Percentiles rank a stretch among this genome's conserved stretches.
Evolutionary conservation across 2,113 vertebrate species (phyloP).

Genomic region (Catagonus wagneri): DNA sequence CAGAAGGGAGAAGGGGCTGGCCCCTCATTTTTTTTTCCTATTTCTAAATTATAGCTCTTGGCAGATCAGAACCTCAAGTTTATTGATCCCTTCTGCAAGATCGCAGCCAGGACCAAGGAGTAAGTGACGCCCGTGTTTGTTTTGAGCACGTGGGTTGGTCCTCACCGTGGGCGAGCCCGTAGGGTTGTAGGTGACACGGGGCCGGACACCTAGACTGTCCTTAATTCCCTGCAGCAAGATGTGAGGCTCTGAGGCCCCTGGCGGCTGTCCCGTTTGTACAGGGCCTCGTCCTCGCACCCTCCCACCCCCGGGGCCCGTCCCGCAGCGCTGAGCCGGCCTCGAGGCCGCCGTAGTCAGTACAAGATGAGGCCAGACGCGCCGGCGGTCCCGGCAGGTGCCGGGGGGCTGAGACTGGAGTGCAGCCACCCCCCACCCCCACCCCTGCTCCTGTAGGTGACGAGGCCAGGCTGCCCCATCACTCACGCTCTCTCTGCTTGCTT

Average conservation of each 20-base stretch:
- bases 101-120: conserved; percentile 94
- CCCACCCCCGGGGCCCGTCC: background rate
- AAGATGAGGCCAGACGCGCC: fast-evolving
- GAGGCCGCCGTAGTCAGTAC: fast-evolving
- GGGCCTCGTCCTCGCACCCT: background rate
- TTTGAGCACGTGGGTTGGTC: background rate
- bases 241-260: background rate
- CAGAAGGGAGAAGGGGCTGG: background rate
- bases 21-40: background rate
- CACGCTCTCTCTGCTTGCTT: conserved; percentile 34
- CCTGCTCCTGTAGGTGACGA: fast-evolving
- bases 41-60: conserved; percentile 90
- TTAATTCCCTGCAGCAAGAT: fast-evolving
- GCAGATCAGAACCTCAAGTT: conserved; percentile 94
- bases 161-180: fast-evolving
- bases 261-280: too few species aligned
- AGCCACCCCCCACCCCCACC: fast-evolving
- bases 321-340: fast-evolving
- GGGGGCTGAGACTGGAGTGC: fast-evolving
- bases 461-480: background rate
- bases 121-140: conserved; percentile 82
- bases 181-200: fast-evolving
- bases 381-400: fast-evolving
- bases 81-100: conserved; percentile 94
- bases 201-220: fast-evolving